Evolutionary conservation across 2,113 vertebrate species (phyloP).

Genomic region (Saguinus imperator): DNA sequence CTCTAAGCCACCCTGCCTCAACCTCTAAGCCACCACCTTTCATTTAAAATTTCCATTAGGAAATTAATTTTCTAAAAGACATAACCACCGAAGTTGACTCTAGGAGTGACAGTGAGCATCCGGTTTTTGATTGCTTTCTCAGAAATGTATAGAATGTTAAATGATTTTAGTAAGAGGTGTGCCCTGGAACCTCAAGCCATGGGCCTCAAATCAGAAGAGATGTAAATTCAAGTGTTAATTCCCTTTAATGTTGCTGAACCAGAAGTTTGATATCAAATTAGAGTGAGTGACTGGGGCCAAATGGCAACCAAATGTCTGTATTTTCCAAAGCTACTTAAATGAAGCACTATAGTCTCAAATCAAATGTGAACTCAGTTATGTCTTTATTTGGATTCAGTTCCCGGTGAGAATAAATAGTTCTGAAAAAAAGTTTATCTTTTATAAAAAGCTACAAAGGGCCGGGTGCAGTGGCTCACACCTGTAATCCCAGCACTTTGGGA

Average conservation of each 20-base stretch:
- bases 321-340: conserved; percentile 10
- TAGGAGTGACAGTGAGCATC: not conserved
- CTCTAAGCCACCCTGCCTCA: fast-evolving
- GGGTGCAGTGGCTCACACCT: too few species aligned
- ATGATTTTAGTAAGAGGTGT: not conserved
- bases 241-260: not conserved
- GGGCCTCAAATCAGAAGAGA: not conserved
- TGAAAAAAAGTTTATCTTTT: not conserved
- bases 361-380: conserved; percentile 7
- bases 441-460: not conserved
- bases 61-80: not conserved
- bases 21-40: not conserved
- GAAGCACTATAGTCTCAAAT: not conserved
- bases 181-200: not conserved
- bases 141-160: conserved; percentile 1
- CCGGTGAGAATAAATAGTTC: conserved; percentile 4
- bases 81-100: not conserved
- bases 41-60: not conserved
- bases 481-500: too few species aligned
- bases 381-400: conserved; percentile 29
- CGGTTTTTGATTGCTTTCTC: not conserved
- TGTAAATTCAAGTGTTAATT: not conserved
- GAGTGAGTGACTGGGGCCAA: not conserved
- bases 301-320: not conserved
- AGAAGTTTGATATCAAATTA: not conserved